Percentiles rank a stretch among this genome's conserved stretches.
phyloP scores from a whole-genome alignment of 2,888 invertebrate genomes.

The Cecidostiba fungosa region DNA sequence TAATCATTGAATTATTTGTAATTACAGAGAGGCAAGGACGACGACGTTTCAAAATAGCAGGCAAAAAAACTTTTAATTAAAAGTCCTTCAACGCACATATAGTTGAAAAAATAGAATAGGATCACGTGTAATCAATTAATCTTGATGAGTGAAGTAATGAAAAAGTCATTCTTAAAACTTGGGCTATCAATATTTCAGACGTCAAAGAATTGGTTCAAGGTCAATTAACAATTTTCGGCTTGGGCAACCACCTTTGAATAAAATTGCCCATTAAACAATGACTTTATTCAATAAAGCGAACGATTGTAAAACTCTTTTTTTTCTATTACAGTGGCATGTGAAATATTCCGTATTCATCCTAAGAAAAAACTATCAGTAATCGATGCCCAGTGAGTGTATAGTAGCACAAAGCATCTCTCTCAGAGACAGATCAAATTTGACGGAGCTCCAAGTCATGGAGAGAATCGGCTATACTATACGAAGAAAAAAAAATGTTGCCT shows the following conservation, averaged over 20 bases:
- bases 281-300: not conserved
- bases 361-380: not conserved
- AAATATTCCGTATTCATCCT: not conserved
- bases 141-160: not conserved
- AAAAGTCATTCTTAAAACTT: not conserved
- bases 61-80: constrained; percentile 6
- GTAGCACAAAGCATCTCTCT: constrained; percentile 13
- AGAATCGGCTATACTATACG: not conserved
- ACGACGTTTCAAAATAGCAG: not conserved
- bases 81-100: not conserved
- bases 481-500: constrained; percentile 18
- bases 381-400: not conserved
- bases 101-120: not conserved
- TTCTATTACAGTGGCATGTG: not conserved
- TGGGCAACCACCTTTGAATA: not conserved
- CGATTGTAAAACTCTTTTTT: no score
- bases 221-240: constrained; percentile 5
- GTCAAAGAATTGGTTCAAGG: not conserved
- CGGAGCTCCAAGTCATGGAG: not conserved
- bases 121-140: not conserved
- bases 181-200: not conserved
- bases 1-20: not conserved
- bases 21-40: not conserved
- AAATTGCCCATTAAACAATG: not conserved
- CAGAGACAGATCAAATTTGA: not conserved